Percentiles rank a stretch among this genome's conserved stretches.
Conservation (phyloP, 2,888 invertebrate species). For the Tenthredo amoena region DNA sequence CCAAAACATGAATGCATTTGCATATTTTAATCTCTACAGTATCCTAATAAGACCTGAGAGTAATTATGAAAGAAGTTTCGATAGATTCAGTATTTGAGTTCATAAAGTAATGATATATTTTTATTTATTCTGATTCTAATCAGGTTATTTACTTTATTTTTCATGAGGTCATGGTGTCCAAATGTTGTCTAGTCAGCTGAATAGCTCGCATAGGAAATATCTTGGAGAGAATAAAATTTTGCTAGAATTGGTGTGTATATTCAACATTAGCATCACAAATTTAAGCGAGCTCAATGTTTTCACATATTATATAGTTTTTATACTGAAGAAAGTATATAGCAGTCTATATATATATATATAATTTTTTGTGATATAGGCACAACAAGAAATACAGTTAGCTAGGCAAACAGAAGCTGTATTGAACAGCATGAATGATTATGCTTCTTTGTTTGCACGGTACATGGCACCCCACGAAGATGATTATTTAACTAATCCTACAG, state of each 20-base stretch:
- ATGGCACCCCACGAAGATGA: constrained; percentile 46
- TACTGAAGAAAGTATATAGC: background rate
- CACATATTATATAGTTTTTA: background rate
- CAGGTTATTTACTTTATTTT: background rate
- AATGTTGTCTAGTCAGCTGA: constrained; percentile 20
- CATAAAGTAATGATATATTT: background rate
- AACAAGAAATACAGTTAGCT: constrained; percentile 29
- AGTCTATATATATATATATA: background rate
- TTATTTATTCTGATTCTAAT: background rate
- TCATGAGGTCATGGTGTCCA: background rate
- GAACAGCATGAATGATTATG: constrained; percentile 43
- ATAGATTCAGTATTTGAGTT: background rate
- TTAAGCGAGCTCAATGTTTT: background rate
- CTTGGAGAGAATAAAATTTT: background rate
- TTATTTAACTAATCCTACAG: constrained; percentile 37
- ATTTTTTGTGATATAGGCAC: constrained; percentile 32
- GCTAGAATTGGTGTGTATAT: constrained; percentile 4
- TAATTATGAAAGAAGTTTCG: background rate
- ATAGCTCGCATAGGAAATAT: background rate
- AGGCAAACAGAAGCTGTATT: constrained; percentile 37
- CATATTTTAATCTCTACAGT: background rate
- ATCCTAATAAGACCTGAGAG: too few relatives aligned
- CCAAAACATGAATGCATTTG: background rate
- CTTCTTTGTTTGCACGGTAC: constrained; percentile 42
- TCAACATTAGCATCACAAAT: background rate